Conservation (phyloP, 2,888 invertebrate genomes). For the Hyppa rectilinea region DNA sequence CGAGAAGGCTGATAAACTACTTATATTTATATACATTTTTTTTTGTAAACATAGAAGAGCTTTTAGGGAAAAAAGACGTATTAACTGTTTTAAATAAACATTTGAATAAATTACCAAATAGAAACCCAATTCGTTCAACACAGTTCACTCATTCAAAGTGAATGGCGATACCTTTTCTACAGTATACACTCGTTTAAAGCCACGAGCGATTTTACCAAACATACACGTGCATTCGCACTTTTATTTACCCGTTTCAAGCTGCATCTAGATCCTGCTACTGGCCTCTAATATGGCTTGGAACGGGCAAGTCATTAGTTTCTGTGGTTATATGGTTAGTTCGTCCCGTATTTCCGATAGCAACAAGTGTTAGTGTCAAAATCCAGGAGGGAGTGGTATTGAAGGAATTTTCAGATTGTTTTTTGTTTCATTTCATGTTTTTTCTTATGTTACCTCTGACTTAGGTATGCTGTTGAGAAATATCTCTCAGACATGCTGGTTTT, state of each 20-base stretch:
- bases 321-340: constrained; percentile 52
- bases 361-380: constrained; percentile 62
- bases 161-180: not conserved
- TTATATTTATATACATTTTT: too few relatives aligned
- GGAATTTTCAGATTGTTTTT: not conserved
- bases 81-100: not conserved
- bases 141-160: constrained; percentile 21
- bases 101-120: not conserved
- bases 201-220: constrained; percentile 30
- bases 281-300: constrained; percentile 27
- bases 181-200: constrained; percentile 26
- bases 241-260: constrained; percentile 46
- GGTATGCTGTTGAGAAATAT: too few relatives aligned
- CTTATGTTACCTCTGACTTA: too few relatives aligned
- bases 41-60: too few relatives aligned
- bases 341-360: constrained; percentile 49
- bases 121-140: not conserved
- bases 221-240: constrained; percentile 33
- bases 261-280: constrained; percentile 24
- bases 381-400: not conserved
- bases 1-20: too few relatives aligned
- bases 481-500: too few relatives aligned
- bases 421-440: constrained; percentile 4
- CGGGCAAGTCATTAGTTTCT: constrained; percentile 56
- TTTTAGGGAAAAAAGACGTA: too few relatives aligned